These are phyloP conservation scores for Mamestra configurata DNA, from an alignment of 1,140 invertebrate species.

Conservation along the genomic window DNA sequence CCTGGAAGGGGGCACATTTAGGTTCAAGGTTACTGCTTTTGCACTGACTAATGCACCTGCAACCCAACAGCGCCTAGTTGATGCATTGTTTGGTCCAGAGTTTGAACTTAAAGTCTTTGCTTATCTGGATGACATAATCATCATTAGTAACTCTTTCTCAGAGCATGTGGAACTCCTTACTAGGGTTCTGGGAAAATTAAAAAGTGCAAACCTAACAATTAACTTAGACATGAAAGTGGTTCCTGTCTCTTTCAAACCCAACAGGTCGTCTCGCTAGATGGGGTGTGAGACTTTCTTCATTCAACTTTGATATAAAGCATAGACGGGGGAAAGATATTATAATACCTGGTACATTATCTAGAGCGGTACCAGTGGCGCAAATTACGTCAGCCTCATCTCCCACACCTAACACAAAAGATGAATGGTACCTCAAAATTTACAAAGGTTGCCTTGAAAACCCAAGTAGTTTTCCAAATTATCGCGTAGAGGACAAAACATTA, in stretches of 20 bases:
- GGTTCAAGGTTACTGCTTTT: constrained; percentile 62
- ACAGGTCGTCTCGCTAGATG: constrained; percentile 54
- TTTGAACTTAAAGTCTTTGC: constrained; percentile 59
- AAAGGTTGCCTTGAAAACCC: neutral
- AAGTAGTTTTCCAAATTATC: neutral
- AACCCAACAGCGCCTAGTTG: constrained; percentile 52
- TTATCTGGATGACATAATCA: neutral
- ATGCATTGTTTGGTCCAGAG: constrained; percentile 55
- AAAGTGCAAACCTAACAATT: no score
- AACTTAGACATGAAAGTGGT: no score
- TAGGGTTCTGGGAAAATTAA: no score
- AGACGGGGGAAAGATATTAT: constrained; percentile 46
- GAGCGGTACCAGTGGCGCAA: constrained; percentile 27
- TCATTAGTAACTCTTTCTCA: neutral
- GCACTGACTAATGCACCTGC: constrained; percentile 51
- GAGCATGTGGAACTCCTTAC: no score
- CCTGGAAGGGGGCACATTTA: constrained; percentile 63
- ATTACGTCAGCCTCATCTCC: no score
- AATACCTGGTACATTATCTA: constrained; percentile 51
- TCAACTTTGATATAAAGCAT: constrained; percentile 54
- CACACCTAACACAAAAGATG: no score
- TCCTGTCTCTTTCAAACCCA: constrained; percentile 55
- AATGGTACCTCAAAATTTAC: no score
- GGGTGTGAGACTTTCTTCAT: constrained; percentile 53
- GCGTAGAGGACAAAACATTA: neutral